These are phyloP conservation scores for Notiomystis cincta DNA, from an alignment of 2,113 vertebrate genomes.

Conservation along the genomic window DNA sequence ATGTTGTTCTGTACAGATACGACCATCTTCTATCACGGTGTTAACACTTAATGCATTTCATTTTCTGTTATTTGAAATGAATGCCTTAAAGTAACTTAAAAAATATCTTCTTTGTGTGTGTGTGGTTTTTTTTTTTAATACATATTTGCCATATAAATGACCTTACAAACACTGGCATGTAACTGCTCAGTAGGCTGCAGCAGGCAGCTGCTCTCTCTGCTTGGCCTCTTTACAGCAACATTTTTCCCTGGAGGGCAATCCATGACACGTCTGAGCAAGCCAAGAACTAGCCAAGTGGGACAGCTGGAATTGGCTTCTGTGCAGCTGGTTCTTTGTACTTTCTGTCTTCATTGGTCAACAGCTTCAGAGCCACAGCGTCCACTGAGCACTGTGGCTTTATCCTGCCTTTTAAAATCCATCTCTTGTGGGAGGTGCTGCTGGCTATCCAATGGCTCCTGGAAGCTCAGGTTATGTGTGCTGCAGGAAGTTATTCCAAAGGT, in stretches of 20 bases:
- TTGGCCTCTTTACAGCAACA: not conserved
- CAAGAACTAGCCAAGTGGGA: not conserved
- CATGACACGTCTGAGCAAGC: not conserved
- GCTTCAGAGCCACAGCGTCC: not conserved
- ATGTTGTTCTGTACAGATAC: fast-evolving
- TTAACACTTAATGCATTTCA: not conserved
- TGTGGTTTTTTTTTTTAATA: not conserved
- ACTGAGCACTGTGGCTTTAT: fast-evolving
- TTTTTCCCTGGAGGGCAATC: not conserved
- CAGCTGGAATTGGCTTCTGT: not conserved
- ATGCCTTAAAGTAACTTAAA: not conserved
- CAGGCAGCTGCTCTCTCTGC: not conserved
- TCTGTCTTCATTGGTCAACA: not conserved
- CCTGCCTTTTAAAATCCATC: not conserved
- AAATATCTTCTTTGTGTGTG: not conserved
- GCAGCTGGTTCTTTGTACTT: not conserved
- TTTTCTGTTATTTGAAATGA: not conserved
- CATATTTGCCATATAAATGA: not conserved
- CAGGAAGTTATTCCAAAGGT: not conserved
- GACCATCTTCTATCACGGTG: not conserved
- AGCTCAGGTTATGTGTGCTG: not conserved
- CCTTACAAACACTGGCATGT: not conserved
- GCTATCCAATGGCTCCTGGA: not conserved
- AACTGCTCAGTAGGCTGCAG: not conserved
- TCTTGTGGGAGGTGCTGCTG: fast-evolving